Percentiles rank a stretch among this genome's conserved stretches.
Conservation (phyloP, 2,113 vertebrate genomes). For the Myrmecophaga tridactyla region DNA sequence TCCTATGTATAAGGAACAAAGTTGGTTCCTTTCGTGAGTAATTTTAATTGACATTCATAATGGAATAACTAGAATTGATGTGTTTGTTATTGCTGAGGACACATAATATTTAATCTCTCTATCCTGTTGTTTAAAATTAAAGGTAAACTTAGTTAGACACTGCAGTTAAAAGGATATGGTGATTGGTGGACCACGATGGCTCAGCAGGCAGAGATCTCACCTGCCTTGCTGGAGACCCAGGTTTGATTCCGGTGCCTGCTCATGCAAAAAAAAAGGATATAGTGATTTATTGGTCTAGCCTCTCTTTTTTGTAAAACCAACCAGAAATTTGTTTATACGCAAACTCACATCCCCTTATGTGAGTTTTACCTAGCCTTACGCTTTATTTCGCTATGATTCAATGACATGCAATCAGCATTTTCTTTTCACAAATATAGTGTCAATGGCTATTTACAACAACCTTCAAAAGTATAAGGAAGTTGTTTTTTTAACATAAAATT, state of each 20-base stretch:
- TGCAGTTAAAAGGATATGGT: neutral
- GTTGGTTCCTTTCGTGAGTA: neutral
- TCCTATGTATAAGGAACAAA: neutral
- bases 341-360: too few species aligned
- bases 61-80: neutral
- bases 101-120: neutral
- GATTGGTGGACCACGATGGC: too few species aligned
- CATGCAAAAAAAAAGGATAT: neutral
- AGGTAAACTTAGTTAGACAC: slow-evolving; percentile 55
- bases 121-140: slow-evolving; percentile 7
- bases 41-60: slow-evolving; percentile 9
- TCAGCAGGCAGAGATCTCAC: too few species aligned
- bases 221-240: too few species aligned
- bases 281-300: neutral
- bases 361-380: too few species aligned
- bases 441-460: slow-evolving; percentile 10
- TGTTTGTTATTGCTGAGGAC: neutral
- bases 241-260: too few species aligned
- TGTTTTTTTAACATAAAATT: slow-evolving; percentile 10
- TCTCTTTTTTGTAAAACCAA: slow-evolving; percentile 41
- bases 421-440: slow-evolving; percentile 6
- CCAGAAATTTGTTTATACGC: slow-evolving; percentile 58
- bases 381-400: neutral
- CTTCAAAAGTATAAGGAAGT: slow-evolving; percentile 11
- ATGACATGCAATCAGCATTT: slow-evolving; percentile 16